Evolutionary conservation across 2,113 vertebrate genomes (phyloP).

Genomic region (Acrocephalus arundinaceus): DNA sequence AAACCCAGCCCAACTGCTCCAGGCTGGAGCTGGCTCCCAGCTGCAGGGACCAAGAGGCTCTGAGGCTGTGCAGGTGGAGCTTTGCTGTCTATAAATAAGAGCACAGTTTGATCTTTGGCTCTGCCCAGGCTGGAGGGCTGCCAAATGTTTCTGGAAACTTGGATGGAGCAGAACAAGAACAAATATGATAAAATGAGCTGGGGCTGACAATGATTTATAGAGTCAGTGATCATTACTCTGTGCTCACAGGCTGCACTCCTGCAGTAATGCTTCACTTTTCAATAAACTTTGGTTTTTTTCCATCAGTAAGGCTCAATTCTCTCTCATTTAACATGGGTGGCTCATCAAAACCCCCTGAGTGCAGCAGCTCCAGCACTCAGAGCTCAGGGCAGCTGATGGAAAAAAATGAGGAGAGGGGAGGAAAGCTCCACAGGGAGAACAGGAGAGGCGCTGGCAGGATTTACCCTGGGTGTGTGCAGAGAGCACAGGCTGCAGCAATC

Average conservation of each 20-base stretch:
- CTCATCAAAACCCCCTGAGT: background rate
- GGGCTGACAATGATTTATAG: constrained; percentile 32
- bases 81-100: constrained; percentile 56
- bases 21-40: background rate
- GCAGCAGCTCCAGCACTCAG: background rate
- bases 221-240: constrained; percentile 8
- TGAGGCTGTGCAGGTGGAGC: constrained; percentile 47
- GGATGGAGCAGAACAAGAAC: constrained; percentile 52
- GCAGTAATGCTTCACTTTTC: background rate
- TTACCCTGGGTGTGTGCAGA: background rate
- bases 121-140: constrained; percentile 28
- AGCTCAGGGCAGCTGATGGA: background rate
- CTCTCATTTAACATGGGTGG: background rate
- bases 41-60: background rate
- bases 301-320: background rate
- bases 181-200: constrained; percentile 58
- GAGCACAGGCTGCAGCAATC: background rate
- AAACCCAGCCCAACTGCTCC: background rate
- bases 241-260: background rate
- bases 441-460: background rate
- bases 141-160: constrained; percentile 61
- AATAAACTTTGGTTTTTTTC: constrained; percentile 33
- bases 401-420: background rate
- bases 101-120: constrained; percentile 46
- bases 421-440: background rate